Base-by-base conservation (phyloP, 1,140 invertebrate genomes). In the Prorops nasuta region DNA sequence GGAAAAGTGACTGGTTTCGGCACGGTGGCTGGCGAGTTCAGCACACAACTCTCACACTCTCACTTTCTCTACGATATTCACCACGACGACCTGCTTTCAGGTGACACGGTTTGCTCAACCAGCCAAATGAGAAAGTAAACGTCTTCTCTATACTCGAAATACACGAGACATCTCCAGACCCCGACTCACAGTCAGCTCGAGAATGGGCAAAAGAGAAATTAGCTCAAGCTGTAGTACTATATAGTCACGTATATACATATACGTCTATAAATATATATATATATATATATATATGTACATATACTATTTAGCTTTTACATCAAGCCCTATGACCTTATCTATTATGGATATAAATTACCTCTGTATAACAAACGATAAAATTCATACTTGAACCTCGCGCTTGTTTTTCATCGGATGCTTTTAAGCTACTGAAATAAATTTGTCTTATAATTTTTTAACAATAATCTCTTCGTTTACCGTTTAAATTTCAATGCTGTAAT, bases 11-110 rank as follows among this genome's bases (percentile, higher is more conserved):
- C n/a, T n/a, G n/a, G n/a, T n/a, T n/a, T n/a, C n/a, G n/a, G n/a
- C n/a, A n/a, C n/a, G n/a, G 44, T 14, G 31, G 20, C 3, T 22
- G 53, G 49, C 58, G 60, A 58, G 58, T 60, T 58, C 57, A 56
- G 60, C 57, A 38, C 38, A n/a, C n/a, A n/a, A 6, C 24, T 28
- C 24, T 4, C 45, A 43, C 58, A 68, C 66, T 68, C 60, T 68
- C 66, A 68, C 66, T 68, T 68, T 68, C 66, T 66, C 66, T 64
- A 38, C 64, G 56, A 54, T 62, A 63, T 66, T 57, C 50, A 4
- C 4, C 10, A 44, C 51, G 51, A 24, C 55, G 66, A 67, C 66
- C 64, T 44, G 63, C 54, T 68, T 68, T 64, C 49, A 50, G 53
- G 47, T 49, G 54, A 58, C 54, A 62, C 60, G 46, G 51, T 56